phyloP scores from a whole-genome alignment of 37 sponge, comb jelly and placozoan species.

The Geodia barretti region DNA sequence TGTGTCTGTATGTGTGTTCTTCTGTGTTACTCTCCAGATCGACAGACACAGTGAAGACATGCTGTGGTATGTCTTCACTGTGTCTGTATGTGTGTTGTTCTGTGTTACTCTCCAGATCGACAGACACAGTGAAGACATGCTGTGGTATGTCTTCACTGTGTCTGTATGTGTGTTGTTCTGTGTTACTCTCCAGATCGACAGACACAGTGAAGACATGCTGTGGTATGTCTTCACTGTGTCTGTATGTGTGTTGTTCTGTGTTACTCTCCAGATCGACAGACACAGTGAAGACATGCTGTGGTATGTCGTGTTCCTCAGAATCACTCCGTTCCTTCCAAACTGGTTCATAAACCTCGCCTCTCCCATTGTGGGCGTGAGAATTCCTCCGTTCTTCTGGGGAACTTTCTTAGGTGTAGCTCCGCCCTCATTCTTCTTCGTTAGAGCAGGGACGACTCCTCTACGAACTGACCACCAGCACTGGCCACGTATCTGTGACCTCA shows the following conservation, averaged over 20 bases:
- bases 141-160: too few species aligned
- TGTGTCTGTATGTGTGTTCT: too few species aligned
- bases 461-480: slow-evolving; percentile 81
- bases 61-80: not conserved
- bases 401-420: slow-evolving; percentile 97
- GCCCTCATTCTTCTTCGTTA: slow-evolving; percentile 85
- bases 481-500: slow-evolving; percentile 70
- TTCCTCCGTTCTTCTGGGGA: slow-evolving; percentile 84
- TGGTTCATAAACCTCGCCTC: slow-evolving; percentile 98
- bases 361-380: slow-evolving; percentile 83
- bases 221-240: too few species aligned
- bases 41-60: not conserved
- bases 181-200: slow-evolving; percentile 4
- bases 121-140: too few species aligned
- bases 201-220: too few species aligned
- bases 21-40: too few species aligned
- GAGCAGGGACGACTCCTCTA: slow-evolving; percentile 93
- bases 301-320: slow-evolving; percentile 84
- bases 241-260: not conserved
- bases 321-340: slow-evolving; percentile 94
- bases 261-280: slow-evolving; percentile 47
- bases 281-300: slow-evolving; percentile 76
- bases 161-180: not conserved
- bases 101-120: slow-evolving; percentile 1
- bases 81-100: not conserved